Conservation (phyloP, 2,888 invertebrate species). For the Parochlus steinenii region DNA sequence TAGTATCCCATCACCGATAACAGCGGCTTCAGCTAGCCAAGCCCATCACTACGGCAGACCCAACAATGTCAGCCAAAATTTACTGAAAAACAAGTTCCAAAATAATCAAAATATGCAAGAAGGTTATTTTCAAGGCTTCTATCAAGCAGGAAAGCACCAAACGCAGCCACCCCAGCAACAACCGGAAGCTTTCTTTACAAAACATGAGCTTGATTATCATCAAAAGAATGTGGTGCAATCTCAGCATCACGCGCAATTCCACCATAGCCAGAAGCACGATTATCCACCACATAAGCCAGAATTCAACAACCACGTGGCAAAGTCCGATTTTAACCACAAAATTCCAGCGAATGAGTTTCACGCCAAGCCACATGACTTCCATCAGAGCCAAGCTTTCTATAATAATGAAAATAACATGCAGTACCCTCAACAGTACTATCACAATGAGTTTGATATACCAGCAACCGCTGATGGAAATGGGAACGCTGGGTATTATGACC, state of each 20-base stretch:
- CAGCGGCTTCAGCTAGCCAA: conserved; percentile 2
- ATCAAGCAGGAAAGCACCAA: conserved; percentile 18
- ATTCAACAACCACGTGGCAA: conserved; percentile 16
- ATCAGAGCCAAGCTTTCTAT: conserved; percentile 11
- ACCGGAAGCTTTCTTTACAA: conserved; percentile 7
- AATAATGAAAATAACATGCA: conserved; percentile 14
- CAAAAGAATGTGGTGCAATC: conserved; percentile 9
- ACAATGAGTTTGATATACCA: conserved; percentile 20
- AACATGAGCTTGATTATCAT: conserved; percentile 12
- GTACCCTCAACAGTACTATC: conserved; percentile 20
- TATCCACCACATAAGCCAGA: conserved; percentile 24
- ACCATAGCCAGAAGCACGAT: conserved; percentile 17
- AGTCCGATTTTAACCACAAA: conserved; percentile 18
- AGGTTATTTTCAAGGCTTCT: conserved; percentile 24
- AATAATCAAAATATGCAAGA: conserved; percentile 17
- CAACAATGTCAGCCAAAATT: conserved; percentile 12
- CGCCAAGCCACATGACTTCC: conserved; percentile 15
- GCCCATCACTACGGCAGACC: conserved; percentile 6
- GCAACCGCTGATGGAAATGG: conserved; percentile 22
- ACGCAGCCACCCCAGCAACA: conserved; percentile 14
- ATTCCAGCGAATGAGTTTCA: conserved; percentile 18
- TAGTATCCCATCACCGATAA: conserved; percentile 14
- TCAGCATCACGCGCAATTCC: conserved; percentile 9
- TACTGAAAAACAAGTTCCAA: conserved; percentile 9
- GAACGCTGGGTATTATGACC: conserved; percentile 23